phyloP scores from a whole-genome alignment of 2,797 vertebrate species.

The Eidolon dupreanum region DNA sequence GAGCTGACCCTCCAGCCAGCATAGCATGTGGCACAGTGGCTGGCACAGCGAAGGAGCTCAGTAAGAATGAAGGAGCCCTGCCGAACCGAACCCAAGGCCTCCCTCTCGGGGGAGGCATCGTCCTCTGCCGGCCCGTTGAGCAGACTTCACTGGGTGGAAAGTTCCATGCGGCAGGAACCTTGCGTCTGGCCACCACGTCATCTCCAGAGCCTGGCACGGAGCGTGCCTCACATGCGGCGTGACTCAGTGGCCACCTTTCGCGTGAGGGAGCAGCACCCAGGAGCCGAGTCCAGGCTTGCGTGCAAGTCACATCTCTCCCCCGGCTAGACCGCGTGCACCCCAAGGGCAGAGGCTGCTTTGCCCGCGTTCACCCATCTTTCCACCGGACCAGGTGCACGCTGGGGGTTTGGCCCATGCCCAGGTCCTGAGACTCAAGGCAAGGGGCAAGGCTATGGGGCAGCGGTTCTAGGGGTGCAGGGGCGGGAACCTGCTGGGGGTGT shows the following conservation, averaged over 20 bases:
- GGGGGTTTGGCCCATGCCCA: too few species aligned
- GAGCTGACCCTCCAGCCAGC: rapidly evolving
- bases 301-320: background rate
- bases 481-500: background rate
- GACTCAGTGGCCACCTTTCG: background rate
- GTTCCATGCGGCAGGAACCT: background rate
- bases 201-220: background rate
- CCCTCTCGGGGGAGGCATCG: background rate
- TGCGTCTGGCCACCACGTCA: background rate
- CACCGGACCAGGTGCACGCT: background rate
- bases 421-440: background rate
- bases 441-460: too few species aligned
- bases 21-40: rapidly evolving
- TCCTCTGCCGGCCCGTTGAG: too few species aligned
- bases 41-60: too few species aligned
- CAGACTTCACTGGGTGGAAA: background rate
- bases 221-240: rapidly evolving
- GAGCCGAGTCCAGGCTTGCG: background rate
- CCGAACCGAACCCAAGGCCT: background rate
- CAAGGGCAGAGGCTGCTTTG: background rate
- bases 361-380: background rate
- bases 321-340: rapidly evolving
- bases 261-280: background rate
- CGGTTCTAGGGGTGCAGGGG: background rate
- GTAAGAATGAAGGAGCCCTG: background rate